Evolutionary conservation across 2,113 vertebrate species (phyloP).

Genomic region (Helogale parvula): DNA sequence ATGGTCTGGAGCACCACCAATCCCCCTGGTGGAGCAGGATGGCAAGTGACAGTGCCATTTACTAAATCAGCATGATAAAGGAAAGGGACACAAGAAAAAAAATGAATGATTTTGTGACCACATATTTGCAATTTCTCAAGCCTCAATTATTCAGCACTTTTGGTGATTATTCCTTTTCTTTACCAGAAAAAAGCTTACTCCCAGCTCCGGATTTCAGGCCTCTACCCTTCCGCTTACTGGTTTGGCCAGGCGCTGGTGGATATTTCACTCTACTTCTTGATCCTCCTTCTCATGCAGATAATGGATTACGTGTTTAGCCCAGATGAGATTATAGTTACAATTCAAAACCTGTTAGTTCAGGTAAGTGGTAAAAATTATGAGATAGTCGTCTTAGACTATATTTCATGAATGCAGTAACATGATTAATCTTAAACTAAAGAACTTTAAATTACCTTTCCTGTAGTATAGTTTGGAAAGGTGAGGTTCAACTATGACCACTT

Average conservation of each 20-base stretch:
- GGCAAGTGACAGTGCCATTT: background rate
- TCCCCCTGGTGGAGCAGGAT: background rate
- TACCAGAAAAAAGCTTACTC: conserved; percentile 89
- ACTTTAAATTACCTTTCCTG: background rate
- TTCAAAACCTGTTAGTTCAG: conserved; percentile 60
- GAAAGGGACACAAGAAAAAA: background rate
- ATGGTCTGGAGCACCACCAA: no score
- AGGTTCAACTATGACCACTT: background rate
- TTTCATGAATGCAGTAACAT: background rate
- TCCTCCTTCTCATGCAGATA: conserved; percentile 87
- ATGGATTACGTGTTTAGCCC: conserved; percentile 28
- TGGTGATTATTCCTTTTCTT: background rate
- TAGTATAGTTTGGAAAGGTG: background rate
- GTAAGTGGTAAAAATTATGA: conserved; percentile 52
- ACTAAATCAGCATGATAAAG: background rate
- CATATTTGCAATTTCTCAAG: background rate
- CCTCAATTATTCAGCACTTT: background rate
- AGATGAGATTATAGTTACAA: background rate
- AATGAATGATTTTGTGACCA: background rate
- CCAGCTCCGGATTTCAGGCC: conserved; percentile 89
- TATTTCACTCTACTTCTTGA: conserved; percentile 88
- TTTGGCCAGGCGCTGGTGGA: conserved; percentile 93
- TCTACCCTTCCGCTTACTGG: conserved; percentile 95
- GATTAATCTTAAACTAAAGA: background rate
- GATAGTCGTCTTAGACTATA: background rate